Percentiles rank a stretch among this genome's conserved stretches.
Evolutionary conservation across 2,888 invertebrate genomes (phyloP).

Genomic region (Adelphocoris suturalis): DNA sequence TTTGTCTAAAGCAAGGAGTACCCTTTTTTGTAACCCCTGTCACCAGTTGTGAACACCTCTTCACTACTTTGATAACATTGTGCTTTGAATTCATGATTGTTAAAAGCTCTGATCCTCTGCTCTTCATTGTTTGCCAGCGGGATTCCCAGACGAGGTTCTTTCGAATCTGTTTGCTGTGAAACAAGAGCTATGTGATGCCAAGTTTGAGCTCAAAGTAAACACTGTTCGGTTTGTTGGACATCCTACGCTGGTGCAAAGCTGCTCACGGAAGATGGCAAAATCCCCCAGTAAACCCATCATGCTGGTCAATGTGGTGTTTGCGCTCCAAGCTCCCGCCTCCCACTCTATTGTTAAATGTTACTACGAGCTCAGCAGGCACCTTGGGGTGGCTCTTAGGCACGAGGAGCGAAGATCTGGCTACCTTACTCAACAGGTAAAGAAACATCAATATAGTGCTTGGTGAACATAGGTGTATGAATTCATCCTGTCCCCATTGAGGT

Average conservation of each 20-base stretch:
- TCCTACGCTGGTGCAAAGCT: constrained; percentile 88
- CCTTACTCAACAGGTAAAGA: constrained; percentile 89
- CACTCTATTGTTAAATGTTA: constrained; percentile 96
- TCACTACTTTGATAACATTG: no score
- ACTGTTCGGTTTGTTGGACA: constrained; percentile 97
- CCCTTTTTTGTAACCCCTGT: no score
- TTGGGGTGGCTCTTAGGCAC: constrained; percentile 92
- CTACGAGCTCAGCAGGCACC: constrained; percentile 93
- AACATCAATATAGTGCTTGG: not conserved
- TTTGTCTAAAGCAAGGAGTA: no score
- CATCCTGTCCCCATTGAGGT: no score
- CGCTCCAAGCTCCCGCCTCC: constrained; percentile 92
- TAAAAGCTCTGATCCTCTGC: no score
- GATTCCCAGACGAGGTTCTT: constrained; percentile 90
- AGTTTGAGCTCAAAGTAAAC: constrained; percentile 96
- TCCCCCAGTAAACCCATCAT: constrained; percentile 82
- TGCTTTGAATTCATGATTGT: no score
- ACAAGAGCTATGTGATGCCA: constrained; percentile 91
- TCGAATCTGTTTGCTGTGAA: constrained; percentile 95
- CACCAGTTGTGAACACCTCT: no score
- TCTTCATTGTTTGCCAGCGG: constrained; percentile 77
- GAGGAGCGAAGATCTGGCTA: constrained; percentile 95
- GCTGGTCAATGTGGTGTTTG: constrained; percentile 93
- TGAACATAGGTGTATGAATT: not conserved
- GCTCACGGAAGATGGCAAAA: constrained; percentile 76